phyloP scores from a whole-genome alignment of 2,797 vertebrate species.

The Agapornis canus region DNA sequence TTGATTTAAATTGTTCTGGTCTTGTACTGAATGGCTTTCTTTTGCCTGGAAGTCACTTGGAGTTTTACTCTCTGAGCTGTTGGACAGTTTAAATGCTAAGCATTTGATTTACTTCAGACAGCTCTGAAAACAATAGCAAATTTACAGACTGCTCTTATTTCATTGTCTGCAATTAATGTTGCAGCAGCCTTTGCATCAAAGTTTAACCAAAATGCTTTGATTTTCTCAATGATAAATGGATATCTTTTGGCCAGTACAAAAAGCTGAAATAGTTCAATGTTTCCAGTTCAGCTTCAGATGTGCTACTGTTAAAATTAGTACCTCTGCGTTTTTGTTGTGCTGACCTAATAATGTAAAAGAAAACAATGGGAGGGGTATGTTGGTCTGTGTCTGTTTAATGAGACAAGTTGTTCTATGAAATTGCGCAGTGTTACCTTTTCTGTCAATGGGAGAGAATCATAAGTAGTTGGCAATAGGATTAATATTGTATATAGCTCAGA shows the following conservation, averaged over 20 bases:
- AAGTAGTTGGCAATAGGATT: not conserved
- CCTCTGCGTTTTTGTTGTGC: not conserved
- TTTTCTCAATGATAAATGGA: constrained; percentile 12
- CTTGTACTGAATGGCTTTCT: not conserved
- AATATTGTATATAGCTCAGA: not conserved
- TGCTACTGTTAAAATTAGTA: not conserved
- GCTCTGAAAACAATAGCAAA: constrained; percentile 52
- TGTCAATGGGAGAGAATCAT: not conserved
- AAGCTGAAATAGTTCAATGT: not conserved
- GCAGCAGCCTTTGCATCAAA: constrained; percentile 33
- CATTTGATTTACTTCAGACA: constrained; percentile 33
- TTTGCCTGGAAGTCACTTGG: not conserved
- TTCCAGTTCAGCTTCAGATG: not conserved
- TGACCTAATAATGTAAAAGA: not conserved
- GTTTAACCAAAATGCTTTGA: constrained; percentile 48
- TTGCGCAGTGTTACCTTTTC: not conserved
- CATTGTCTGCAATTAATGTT: constrained; percentile 50
- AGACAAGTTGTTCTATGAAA: not conserved
- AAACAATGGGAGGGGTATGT: not conserved
- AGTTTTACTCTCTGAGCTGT: constrained; percentile 6
- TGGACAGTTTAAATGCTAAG: constrained; percentile 38
- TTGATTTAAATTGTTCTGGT: not conserved
- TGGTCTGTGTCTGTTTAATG: not conserved
- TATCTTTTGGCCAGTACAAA: not conserved
- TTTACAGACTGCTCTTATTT: constrained; percentile 32